Percentiles rank a stretch among this genome's conserved stretches.
Conservation (phyloP, 2,113 vertebrate genomes). For the Microtus montanus region DNA sequence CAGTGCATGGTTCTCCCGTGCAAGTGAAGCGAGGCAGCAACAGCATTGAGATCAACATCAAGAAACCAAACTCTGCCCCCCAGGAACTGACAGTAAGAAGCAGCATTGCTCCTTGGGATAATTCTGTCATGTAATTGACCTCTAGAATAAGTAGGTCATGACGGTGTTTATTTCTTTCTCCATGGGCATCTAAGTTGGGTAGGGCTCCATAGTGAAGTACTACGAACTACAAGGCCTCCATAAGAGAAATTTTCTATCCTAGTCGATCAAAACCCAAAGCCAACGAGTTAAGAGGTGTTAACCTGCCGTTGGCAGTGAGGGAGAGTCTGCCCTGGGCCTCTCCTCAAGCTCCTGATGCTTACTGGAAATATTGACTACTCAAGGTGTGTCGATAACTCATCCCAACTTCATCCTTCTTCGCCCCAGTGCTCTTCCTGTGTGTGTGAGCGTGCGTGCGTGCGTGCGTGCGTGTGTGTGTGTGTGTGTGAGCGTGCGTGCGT, state of each 20-base stretch:
- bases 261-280: neutral
- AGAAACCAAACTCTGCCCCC: slow-evolving; percentile 81
- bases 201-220: neutral
- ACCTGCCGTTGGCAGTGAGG: neutral
- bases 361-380: neutral
- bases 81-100: slow-evolving; percentile 85
- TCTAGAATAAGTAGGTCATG: slow-evolving; percentile 2
- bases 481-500: too few species aligned
- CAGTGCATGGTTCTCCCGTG: slow-evolving; percentile 65
- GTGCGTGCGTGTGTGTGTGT: neutral
- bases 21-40: slow-evolving; percentile 81
- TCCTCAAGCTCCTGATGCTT: neutral
- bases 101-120: slow-evolving; percentile 39
- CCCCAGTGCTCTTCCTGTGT: accelerated
- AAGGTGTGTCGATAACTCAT: neutral
- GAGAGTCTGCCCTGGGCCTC: neutral
- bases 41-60: slow-evolving; percentile 84
- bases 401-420: accelerated
- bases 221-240: neutral
- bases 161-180: neutral
- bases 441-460: neutral
- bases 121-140: slow-evolving; percentile 62
- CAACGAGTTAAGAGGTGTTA: neutral
- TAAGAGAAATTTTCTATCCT: neutral
- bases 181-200: neutral